Evolutionary conservation across 2,888 invertebrate species (phyloP), one percentile per base, ranked within the genome.

Genomic region (Amphipyra berbera): DNA sequence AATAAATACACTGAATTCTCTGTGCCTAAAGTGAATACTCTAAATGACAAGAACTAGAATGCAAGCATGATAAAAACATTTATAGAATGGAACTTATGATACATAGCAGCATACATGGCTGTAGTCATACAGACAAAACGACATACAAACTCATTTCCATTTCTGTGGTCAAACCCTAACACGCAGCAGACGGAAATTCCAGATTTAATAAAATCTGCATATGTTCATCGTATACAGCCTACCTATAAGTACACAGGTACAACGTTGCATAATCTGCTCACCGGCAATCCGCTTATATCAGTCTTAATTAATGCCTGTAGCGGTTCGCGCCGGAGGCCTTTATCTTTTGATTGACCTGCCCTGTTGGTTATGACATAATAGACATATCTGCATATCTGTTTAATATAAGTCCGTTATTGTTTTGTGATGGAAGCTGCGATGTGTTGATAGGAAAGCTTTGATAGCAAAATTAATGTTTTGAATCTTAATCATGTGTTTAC

Each of bases 261-360:
- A 62, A 61, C 52, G 68, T 73, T 72, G 69, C 68, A 76, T 81
- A 83, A 80, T 79, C 79, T 82, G 72, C 68, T 62, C 81, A 77
- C 82, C 79, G 86, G 84, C 86, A 88, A 93, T 91, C 92, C 89
- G 91, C 90, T 90, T 92, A 91, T 85, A 86, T 79, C 86, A 82
- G 82, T 86, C 78, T 89, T 92, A 92, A 93, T 94, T 93, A 92
- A 89, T 83, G 89, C 88, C 86, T 76, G 79, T 74, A 79, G 88
- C 83, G 83, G 77, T 85, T 85, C 80, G 80, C 82, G 85, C 84
- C 79, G 68, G 81, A 76, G 83, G 90, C 89, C 91, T 91, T 90
- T 93, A 93, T 93, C 92, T 91, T 90, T 89, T 93, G 92, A 93
- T 93, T 92, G 92, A 90, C 89, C 90, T 87, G 88, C 84, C 85